Conservation (phyloP, 2,113 vertebrate genomes). For the Pangasianodon hypophthalmus region DNA sequence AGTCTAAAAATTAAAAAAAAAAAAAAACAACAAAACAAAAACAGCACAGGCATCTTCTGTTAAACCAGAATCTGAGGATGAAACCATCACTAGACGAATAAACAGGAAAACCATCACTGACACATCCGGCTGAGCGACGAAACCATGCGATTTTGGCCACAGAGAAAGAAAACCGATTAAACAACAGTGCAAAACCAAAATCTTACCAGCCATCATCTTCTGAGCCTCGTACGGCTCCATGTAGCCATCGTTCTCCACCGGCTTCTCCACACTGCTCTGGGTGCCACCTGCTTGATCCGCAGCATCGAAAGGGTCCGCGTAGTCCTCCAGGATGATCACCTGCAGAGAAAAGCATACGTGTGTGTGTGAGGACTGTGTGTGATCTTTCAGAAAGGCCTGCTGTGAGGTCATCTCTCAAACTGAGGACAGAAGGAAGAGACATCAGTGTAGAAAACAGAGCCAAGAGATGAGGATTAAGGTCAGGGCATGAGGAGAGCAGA, state of each 20-base stretch:
- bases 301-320: constrained; percentile 93
- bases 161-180: not conserved
- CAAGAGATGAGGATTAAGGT: constrained; percentile 4
- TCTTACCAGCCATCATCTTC: constrained; percentile 96
- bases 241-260: constrained; percentile 91
- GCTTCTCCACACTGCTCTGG: constrained; percentile 78
- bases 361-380: not conserved
- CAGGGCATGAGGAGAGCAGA: not conserved
- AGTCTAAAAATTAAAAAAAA: not conserved
- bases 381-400: not conserved
- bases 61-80: not conserved
- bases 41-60: not conserved
- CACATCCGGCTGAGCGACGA: not conserved
- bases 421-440: not conserved
- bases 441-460: not conserved
- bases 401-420: not conserved
- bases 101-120: not conserved
- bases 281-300: constrained; percentile 79
- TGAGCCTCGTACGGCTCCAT: constrained; percentile 98
- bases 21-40: not conserved
- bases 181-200: not conserved
- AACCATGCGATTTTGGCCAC: not conserved
- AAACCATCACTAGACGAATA: not conserved
- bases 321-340: constrained; percentile 93
- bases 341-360: constrained; percentile 59